Base-by-base conservation (phyloP, 1,140 invertebrate genomes). In the Wiebesia pumilae region DNA sequence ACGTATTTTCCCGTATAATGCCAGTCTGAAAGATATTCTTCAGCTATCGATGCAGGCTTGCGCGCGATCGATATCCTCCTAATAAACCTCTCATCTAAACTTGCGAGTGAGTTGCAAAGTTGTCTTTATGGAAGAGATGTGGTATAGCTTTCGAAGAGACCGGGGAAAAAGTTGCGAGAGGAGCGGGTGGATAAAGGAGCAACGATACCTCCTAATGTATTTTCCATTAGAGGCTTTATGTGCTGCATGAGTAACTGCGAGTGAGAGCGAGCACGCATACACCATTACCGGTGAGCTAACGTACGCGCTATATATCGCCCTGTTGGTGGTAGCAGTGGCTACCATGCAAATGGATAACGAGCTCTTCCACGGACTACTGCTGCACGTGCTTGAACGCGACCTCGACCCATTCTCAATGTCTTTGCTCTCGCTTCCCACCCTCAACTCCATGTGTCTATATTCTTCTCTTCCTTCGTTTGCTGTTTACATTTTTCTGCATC, bases 191-290 rank as follows among this genome's bases (percentile, higher is more conserved):
- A 87, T 35, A 83, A 81, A 38, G 43, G 33, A 73, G 43, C 77
- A 78, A 77, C 83, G 89, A 90, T 89, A 91, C 88, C 54, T 89
- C 89, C 87, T 91, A 91, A 91, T 90, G 90, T 89, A 88, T 87
- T 89, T 90, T 90, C 89, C 89, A 91, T 91, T 91, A 91, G 87
- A 88, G 75, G 84, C 87, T 89, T 88, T 86, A 87, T 86, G 86
- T 80, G 75, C 75, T 51, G 77, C 58, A 33, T 27, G 82, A 89
- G 65, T 82, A 67, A 86, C 77, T 58, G 69, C 71, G n/a, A 75
- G 62, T 38, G 79, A 79, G 19, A 71, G 33, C 10, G 10, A 40
- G 54, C 30, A 27, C 40, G 75, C 75, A 14, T 54, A 77, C 40
- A 33, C 62, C 75, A 84, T 78, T 78, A 84, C 83, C 83, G 58